phyloP scores from a whole-genome alignment of 2,888 invertebrate genomes.

The Plusia festucae region DNA sequence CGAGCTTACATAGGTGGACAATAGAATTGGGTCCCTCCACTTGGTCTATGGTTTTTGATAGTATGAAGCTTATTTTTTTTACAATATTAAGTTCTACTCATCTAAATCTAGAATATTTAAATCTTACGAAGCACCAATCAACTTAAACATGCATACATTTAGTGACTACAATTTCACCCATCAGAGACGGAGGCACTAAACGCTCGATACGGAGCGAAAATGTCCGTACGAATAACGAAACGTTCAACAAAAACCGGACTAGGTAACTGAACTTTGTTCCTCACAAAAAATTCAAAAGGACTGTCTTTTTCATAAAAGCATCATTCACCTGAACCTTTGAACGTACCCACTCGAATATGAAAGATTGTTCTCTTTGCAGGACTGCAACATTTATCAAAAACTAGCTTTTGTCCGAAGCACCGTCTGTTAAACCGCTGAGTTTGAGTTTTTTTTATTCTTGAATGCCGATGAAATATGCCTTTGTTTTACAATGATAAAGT shows the following conservation, averaged over 20 bases:
- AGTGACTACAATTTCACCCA: neutral
- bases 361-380: conserved; percentile 64
- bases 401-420: conserved; percentile 40
- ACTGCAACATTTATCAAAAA: conserved; percentile 50
- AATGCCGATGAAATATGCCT: conserved; percentile 27
- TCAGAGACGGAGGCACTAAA: neutral
- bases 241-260: conserved; percentile 31
- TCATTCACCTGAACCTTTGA: conserved; percentile 59
- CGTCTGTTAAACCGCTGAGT: conserved; percentile 18
- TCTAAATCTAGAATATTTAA: too few relatives aligned
- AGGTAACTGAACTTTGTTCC: conserved; percentile 49
- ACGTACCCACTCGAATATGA: conserved; percentile 64
- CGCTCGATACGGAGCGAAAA: neutral
- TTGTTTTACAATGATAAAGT: conserved; percentile 13
- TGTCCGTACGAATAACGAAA: conserved; percentile 1
- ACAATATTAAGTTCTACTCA: too few relatives aligned
- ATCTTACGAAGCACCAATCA: too few relatives aligned
- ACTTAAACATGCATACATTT: too few relatives aligned
- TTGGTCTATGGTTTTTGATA: too few relatives aligned
- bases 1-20: too few relatives aligned
- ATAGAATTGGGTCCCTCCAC: too few relatives aligned
- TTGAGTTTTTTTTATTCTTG: conserved; percentile 35
- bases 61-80: too few relatives aligned
- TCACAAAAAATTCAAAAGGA: conserved; percentile 68
- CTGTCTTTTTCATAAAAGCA: conserved; percentile 64